phyloP scores from a whole-genome alignment of 1,140 invertebrate genomes.

The Globodera ellingtonae region DNA sequence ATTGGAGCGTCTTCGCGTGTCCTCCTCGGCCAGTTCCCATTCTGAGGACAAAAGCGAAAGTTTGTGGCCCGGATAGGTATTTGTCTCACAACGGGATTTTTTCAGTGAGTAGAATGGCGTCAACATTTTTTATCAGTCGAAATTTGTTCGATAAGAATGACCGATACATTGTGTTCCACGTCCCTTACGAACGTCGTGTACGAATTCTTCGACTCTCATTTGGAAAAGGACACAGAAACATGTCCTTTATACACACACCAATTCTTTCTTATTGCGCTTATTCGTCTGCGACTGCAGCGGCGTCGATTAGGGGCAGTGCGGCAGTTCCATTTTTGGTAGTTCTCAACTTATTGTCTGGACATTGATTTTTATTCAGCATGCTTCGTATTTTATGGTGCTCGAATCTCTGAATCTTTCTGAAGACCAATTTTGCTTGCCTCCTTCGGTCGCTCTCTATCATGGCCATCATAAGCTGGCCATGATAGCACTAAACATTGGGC shows the following conservation, averaged over 20 bases:
- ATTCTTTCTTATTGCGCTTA: not conserved
- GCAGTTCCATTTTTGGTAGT: conserved; percentile 25
- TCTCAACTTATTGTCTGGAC: not conserved
- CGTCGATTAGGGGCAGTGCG: conserved; percentile 12
- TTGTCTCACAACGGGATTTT: not conserved
- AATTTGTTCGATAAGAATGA: not conserved
- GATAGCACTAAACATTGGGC: conserved; percentile 19
- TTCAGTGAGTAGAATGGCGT: conserved; percentile 22
- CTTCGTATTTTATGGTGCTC: conserved; percentile 25
- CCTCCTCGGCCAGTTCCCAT: conserved; percentile 25
- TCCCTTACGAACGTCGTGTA: conserved; percentile 14
- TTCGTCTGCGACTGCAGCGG: not conserved
- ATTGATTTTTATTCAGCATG: conserved; percentile 5
- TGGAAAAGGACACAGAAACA: not conserved
- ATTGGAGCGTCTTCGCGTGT: conserved; percentile 20
- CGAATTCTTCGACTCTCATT: conserved; percentile 20
- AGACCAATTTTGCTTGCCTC: conserved; percentile 2
- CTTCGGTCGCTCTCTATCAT: conserved; percentile 15
- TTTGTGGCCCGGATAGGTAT: not conserved
- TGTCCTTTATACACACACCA: not conserved
- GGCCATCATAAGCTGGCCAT: conserved; percentile 10
- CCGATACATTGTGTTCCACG: conserved; percentile 17
- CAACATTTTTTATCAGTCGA: conserved; percentile 20
- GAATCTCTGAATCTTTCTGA: conserved; percentile 8
- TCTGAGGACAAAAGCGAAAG: conserved; percentile 21